These are phyloP conservation scores for Drosophila athabasca DNA, from an alignment of 1,140 invertebrate species.

Conservation along the genomic window DNA sequence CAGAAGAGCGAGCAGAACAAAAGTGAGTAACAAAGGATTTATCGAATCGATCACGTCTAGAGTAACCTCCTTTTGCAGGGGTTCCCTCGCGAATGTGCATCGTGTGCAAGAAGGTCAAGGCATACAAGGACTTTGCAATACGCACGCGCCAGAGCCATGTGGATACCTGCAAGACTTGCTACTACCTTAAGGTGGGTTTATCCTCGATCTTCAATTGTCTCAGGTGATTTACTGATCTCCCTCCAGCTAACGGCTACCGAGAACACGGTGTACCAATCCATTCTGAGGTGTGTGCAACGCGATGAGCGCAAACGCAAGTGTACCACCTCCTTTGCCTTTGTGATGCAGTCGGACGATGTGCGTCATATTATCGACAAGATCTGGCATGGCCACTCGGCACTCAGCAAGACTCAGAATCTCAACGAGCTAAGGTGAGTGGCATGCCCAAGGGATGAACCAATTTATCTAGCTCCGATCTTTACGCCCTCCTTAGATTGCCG, in stretches of 20 bases:
- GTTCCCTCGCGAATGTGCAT: constrained; percentile 75
- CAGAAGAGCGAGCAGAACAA: constrained; percentile 37
- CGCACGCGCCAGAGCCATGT: constrained; percentile 74
- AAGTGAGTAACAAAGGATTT: constrained; percentile 34
- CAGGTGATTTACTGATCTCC: background rate
- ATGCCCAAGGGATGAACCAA: background rate
- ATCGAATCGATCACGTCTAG: background rate
- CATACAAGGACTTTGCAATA: constrained; percentile 65
- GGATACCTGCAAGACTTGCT: constrained; percentile 80
- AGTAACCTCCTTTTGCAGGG: constrained; percentile 8
- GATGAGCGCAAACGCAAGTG: constrained; percentile 85
- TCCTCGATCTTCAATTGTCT: background rate
- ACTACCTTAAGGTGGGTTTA: constrained; percentile 67
- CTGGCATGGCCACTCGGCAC: constrained; percentile 87
- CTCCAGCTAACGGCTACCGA: constrained; percentile 67
- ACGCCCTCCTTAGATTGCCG: constrained; percentile 72
- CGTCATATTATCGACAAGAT: constrained; percentile 86
- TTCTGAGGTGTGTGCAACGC: constrained; percentile 85
- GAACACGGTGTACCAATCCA: constrained; percentile 84
- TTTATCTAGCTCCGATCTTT: background rate
- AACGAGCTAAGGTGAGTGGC: constrained; percentile 83
- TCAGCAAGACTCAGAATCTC: constrained; percentile 85
- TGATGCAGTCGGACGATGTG: constrained; percentile 86
- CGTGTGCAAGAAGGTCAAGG: constrained; percentile 78
- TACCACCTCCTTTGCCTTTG: constrained; percentile 84